Evolutionary conservation across 2,888 invertebrate genomes (phyloP), one percentile per base, ranked within the genome.

Genomic region (Chromoteleia sp.): DNA sequence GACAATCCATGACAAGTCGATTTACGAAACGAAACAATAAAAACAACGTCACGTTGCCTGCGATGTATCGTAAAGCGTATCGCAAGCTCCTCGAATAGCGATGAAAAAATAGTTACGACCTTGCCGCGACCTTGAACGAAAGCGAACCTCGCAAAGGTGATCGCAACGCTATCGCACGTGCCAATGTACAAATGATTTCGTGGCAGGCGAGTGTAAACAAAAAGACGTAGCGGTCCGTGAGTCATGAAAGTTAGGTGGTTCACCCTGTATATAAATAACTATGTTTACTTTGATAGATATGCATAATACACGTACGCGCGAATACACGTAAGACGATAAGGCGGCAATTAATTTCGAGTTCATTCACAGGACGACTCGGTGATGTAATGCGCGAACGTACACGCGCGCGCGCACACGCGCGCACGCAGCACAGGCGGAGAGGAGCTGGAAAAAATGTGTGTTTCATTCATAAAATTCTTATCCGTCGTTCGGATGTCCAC

Each of bases 401-500:
- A 14, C 12, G 43, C 19, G 1, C 19, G 10, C 10, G 15, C 14
- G 33, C 56, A 67, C 45, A 45, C 14, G 15, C 41, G 15, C 8
- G 21, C 33, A 56, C 39, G 30, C 15, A n/a, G n/a, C n/a, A n/a
- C n/a, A n/a, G 21, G 12, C 17, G 14, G 56, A 58, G 29, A 52
- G 52, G 19, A 63, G 45, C 17, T 15, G 54, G 39, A 50, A 63
- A 68, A 78, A 63, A 79, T 63, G 56, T 54, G 36, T 2, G 61
- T 30, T 74, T 71, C 80, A 81, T 81, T 81, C 80, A 81, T 81
- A 71, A 75, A 81, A 63, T 81, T 80, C 75, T 81, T 75, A 70
- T 71, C 70, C 67, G 45, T 63, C 67, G 45, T 56, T 71, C 39
- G 54, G 74, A 73, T 73, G 54, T 65, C 67, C 59, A 61, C 15